Evolutionary conservation across 2,797 vertebrate genomes (phyloP), one percentile per base, ranked within the genome.

Genomic region (Staurois parvus): DNA sequence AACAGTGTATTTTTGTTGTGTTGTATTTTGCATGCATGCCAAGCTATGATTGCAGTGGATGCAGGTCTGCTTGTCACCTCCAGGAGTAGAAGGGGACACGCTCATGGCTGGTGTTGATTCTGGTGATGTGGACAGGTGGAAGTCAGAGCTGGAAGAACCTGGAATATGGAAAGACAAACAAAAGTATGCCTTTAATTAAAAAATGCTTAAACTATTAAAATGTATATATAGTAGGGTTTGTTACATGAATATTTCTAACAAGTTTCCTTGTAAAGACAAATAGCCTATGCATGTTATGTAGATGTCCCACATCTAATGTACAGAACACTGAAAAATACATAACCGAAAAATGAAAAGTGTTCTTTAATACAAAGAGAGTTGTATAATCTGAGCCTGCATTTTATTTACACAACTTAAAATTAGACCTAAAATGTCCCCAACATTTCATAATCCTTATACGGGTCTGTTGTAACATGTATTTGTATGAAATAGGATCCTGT

Each of bases 1-100:
- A n/a, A 26, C 2, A 24, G 34, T 37, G 21, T 15, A 70, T n/a
- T n/a, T 7, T 62, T 70, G 30, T 70, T 34, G 32, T 24, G 21
- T 5, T 24, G 21, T 75, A 37, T 37, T 74, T 72, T 86, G 85
- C 73, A 77, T 76, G 79, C 66, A 86, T 8, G 79, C 29, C 40
- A 72, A 77, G 74, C 29, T 66, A 56, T 77, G 79, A 83, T 21
- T 86, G 85, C 28, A 72, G 72, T 82, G 85, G 29, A 70, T 86
- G 85, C 9, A 70, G 24, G 85, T 83, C 40, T 74, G 85, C 30
- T 72, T 69, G 67, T 86, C 80, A 86, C 85, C 85, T 79, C n/a
- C 74, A 45, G 66, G 17, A 56, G 79, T 17, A 52, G 72, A 37
- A 30, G 37, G 15, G 68, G 30, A 56, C 59, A 42, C 19, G 28